A percentile compares a stretch with the other conserved stretches of the same genome.
phyloP scores from a whole-genome alignment of 2,888 invertebrate species.

The Macaria notata region DNA sequence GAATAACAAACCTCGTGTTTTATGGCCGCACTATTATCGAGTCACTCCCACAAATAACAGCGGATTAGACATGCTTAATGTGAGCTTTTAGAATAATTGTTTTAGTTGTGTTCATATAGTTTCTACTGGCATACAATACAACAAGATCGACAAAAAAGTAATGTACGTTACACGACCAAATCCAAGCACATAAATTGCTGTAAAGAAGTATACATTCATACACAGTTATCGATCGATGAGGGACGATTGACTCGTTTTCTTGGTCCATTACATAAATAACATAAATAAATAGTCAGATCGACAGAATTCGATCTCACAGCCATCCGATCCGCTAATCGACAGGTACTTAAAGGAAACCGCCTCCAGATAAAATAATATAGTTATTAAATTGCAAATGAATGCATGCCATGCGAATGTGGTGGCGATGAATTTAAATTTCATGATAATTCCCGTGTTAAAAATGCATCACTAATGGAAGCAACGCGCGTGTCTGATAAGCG shows the following conservation, averaged over 20 bases:
- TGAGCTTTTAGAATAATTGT: slow-evolving; percentile 31
- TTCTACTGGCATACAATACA: neutral
- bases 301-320: neutral
- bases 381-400: slow-evolving; percentile 23
- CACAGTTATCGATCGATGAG: too few relatives aligned
- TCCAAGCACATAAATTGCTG: too few relatives aligned
- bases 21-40: slow-evolving; percentile 61
- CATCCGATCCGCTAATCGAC: neutral
- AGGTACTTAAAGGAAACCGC: slow-evolving; percentile 8
- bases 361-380: slow-evolving; percentile 11
- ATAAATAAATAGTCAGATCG: neutral
- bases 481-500: slow-evolving; percentile 13
- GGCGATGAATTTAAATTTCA: slow-evolving; percentile 15
- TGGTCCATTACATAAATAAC: too few relatives aligned
- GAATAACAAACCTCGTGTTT: slow-evolving; percentile 67
- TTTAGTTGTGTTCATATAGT: neutral
- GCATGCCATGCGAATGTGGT: slow-evolving; percentile 8
- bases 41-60: slow-evolving; percentile 46
- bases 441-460: slow-evolving; percentile 17
- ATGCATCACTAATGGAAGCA: slow-evolving; percentile 16
- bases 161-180: too few relatives aligned
- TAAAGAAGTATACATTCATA: too few relatives aligned
- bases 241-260: too few relatives aligned
- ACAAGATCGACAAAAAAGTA: too few relatives aligned
- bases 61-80: slow-evolving; percentile 32